Conservation (phyloP, 1,140 invertebrate genomes). For the Mya arenaria region DNA sequence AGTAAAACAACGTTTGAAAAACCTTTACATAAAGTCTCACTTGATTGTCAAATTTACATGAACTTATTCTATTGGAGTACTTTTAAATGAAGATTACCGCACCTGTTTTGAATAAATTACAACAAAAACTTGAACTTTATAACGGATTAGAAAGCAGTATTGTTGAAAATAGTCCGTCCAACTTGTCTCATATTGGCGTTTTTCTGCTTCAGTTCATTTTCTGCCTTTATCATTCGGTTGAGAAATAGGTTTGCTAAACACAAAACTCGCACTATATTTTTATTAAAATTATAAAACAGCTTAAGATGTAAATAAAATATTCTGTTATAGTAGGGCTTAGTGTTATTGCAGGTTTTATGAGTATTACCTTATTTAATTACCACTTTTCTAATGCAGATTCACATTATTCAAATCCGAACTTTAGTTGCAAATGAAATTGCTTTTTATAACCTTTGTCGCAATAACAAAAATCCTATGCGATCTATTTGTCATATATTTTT, state of each 20-base stretch:
- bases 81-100: constrained; percentile 41
- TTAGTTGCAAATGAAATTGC: no score
- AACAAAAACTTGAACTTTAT: constrained; percentile 20
- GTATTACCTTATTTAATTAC: no score
- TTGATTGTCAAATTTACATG: background rate
- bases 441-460: no score
- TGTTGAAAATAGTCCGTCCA: constrained; percentile 26
- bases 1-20: no score
- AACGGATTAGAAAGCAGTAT: constrained; percentile 24
- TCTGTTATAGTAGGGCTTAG: background rate
- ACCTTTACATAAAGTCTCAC: no score
- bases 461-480: no score
- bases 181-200: background rate
- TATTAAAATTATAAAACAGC: constrained; percentile 49
- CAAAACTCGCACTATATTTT: constrained; percentile 7
- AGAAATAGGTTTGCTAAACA: constrained; percentile 28
- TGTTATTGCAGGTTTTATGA: no score
- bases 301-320: constrained; percentile 36
- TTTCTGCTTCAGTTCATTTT: constrained; percentile 29
- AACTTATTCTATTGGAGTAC: background rate
- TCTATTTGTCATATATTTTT: no score
- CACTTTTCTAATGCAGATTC: no score
- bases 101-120: constrained; percentile 54
- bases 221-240: constrained; percentile 12
- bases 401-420: no score